phyloP scores from a whole-genome alignment of 1,140 invertebrate genomes.

The Cepaea nemoralis region DNA sequence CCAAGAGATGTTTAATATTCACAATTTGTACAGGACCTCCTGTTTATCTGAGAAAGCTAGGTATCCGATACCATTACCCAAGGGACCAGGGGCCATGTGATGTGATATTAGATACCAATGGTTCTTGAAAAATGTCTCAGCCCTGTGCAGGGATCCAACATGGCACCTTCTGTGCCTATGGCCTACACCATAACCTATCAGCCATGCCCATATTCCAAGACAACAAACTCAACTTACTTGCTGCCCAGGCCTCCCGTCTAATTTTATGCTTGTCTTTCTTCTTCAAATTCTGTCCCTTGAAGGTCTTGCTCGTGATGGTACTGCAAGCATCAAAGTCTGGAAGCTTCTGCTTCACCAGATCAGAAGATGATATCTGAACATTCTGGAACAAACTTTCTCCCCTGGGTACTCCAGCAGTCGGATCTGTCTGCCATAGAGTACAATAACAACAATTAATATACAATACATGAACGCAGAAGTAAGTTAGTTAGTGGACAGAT shows the following conservation, averaged over 20 bases:
- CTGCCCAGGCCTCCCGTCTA: conserved; percentile 59
- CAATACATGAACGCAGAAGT: background rate
- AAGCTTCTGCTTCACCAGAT: conserved; percentile 54
- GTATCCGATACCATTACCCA: too few species aligned
- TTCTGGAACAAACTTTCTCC: conserved; percentile 53
- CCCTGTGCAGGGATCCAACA: too few species aligned
- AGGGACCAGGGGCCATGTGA: too few species aligned
- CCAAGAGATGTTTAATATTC: too few species aligned
- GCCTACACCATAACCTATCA: too few species aligned
- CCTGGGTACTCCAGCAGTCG: conserved; percentile 3
- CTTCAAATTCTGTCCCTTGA: conserved; percentile 63
- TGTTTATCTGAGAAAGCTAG: too few species aligned
- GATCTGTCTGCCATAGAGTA: conserved; percentile 1
- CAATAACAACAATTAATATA: background rate
- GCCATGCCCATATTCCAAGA: too few species aligned
- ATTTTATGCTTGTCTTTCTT: conserved; percentile 68
- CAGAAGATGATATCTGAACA: conserved; percentile 52
- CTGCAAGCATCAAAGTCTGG: conserved; percentile 66
- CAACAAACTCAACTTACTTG: conserved; percentile 56
- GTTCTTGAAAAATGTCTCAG: too few species aligned
- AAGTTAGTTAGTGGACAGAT: too few species aligned
- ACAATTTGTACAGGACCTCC: too few species aligned
- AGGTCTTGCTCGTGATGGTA: conserved; percentile 63
- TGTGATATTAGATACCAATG: too few species aligned
- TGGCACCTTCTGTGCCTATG: too few species aligned